Conservation (phyloP, 2,797 vertebrate species). For the Halcyon smyrnensis region DNA sequence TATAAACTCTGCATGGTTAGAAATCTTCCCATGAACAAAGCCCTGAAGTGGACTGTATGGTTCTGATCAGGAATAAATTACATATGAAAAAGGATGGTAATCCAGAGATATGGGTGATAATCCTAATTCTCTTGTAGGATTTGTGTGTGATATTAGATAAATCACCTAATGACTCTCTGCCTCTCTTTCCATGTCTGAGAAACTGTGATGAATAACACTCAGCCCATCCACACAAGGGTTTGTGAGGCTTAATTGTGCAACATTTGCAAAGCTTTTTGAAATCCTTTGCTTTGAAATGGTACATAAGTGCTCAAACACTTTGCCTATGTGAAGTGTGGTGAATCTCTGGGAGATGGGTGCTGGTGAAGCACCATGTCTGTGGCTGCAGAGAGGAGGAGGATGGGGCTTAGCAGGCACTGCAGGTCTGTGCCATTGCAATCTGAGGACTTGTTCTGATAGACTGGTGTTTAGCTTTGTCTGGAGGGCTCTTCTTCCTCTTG, state of each 20-base stretch:
- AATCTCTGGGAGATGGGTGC: fast-evolving
- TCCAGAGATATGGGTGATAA: slow-evolving; percentile 1
- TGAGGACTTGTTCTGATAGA: background rate
- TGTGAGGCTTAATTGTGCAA: background rate
- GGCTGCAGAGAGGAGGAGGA: background rate
- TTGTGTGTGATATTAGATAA: background rate
- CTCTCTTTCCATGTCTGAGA: background rate
- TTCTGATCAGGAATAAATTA: slow-evolving; percentile 19
- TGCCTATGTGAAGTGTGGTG: background rate
- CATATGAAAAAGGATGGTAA: background rate
- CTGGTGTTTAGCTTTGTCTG: background rate
- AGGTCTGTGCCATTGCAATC: background rate
- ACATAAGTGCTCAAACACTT: fast-evolving
- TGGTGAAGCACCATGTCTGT: background rate
- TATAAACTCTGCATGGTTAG: background rate
- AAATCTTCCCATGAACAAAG: background rate
- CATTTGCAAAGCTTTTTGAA: background rate
- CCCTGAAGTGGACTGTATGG: background rate
- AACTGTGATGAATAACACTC: background rate
- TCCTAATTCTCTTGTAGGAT: background rate
- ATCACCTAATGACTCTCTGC: background rate
- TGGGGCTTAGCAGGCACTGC: fast-evolving
- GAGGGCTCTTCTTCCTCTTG: background rate
- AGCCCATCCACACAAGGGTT: background rate
- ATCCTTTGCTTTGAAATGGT: background rate